Conservation (phyloP, 2,888 invertebrate species). For the Tetanocera ferruginea region DNA sequence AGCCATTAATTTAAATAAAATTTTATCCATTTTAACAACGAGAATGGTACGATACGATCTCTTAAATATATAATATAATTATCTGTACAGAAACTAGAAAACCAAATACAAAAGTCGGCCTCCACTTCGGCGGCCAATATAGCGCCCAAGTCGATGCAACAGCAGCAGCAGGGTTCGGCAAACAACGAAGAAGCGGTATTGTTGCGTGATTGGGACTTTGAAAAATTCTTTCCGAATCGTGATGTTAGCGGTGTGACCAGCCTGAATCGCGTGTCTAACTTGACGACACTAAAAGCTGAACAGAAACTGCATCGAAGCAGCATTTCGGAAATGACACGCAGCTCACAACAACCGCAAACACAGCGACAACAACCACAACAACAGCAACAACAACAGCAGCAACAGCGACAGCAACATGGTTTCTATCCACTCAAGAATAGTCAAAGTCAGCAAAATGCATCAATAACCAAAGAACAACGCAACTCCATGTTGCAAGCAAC, state of each 20-base stretch:
- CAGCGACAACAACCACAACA: slow-evolving; percentile 47
- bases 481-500: slow-evolving; percentile 23
- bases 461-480: slow-evolving; percentile 29
- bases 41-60: neutral
- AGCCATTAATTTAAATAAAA: neutral
- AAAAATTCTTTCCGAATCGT: slow-evolving; percentile 80
- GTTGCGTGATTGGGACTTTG: slow-evolving; percentile 89
- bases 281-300: slow-evolving; percentile 68
- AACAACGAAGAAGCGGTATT: slow-evolving; percentile 81
- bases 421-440: slow-evolving; percentile 49
- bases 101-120: slow-evolving; percentile 65
- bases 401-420: slow-evolving; percentile 60
- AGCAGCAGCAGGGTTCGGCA: slow-evolving; percentile 57
- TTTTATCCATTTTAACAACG: neutral
- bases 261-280: slow-evolving; percentile 65
- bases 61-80: slow-evolving; percentile 23
- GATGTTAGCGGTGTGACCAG: slow-evolving; percentile 54
- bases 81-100: slow-evolving; percentile 64
- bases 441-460: slow-evolving; percentile 42
- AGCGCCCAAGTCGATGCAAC: slow-evolving; percentile 48
- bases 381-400: slow-evolving; percentile 44
- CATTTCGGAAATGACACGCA: slow-evolving; percentile 61
- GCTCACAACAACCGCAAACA: slow-evolving; percentile 29
- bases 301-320: slow-evolving; percentile 65
- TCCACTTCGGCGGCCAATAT: slow-evolving; percentile 63